phyloP scores from a whole-genome alignment of 2,113 vertebrate species.

The Vidua chalybeata region DNA sequence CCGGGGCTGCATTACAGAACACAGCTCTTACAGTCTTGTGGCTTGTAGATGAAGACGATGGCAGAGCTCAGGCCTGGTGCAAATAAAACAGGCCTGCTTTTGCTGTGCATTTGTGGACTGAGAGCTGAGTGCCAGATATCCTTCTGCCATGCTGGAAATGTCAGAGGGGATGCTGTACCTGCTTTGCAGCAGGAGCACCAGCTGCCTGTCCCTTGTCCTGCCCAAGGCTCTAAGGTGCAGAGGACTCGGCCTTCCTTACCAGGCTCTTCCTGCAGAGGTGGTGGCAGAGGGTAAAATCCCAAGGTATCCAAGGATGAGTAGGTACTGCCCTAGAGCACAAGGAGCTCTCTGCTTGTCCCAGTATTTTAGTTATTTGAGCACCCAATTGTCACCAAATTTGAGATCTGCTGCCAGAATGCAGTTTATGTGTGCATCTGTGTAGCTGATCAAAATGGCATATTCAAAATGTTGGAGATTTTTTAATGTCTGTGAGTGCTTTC shows the following conservation, averaged over 20 bases:
- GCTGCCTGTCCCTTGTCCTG: background rate
- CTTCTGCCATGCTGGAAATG: background rate
- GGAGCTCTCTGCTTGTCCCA: accelerated
- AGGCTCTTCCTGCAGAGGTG: background rate
- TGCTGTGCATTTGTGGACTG: background rate
- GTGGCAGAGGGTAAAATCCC: background rate
- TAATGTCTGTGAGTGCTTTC: background rate
- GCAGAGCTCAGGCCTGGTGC: background rate
- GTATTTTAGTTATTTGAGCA: background rate
- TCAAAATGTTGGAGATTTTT: background rate
- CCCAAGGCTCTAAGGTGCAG: background rate
- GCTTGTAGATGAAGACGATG: accelerated
- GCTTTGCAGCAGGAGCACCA: background rate
- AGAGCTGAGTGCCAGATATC: background rate
- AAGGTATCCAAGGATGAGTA: background rate
- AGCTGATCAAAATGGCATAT: background rate
- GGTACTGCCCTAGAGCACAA: background rate
- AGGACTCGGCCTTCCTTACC: background rate
- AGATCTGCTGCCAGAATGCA: background rate
- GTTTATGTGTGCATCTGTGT: background rate
- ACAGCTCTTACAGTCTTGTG: background rate
- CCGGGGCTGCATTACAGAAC: accelerated
- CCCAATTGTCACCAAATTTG: background rate
- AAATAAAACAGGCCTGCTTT: background rate
- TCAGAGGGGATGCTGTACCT: background rate